Percentiles rank a stretch among this genome's conserved stretches.
Evolutionary conservation across 2,888 invertebrate genomes (phyloP).

Genomic region (Chalcis sispes): DNA sequence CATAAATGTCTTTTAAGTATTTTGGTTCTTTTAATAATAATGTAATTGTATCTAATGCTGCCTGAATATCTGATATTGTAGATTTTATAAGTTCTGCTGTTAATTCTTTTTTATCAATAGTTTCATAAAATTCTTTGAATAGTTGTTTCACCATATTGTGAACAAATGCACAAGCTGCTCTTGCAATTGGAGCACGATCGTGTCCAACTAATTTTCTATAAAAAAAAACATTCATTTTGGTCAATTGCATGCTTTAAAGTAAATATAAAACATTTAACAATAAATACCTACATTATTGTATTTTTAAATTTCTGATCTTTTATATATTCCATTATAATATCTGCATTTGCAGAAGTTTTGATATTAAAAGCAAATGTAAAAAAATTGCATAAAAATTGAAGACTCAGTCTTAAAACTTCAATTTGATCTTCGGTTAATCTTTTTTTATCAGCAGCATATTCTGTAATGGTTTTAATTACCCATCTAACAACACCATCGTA

Average conservation of each 20-base stretch:
- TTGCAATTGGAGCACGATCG: constrained; percentile 61
- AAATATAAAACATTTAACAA: not conserved
- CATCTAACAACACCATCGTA: constrained; percentile 66
- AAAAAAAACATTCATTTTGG: constrained; percentile 45
- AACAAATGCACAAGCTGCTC: constrained; percentile 67
- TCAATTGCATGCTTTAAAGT: not conserved
- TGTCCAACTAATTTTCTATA: constrained; percentile 62
- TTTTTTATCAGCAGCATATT: constrained; percentile 35
- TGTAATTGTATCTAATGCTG: constrained; percentile 66
- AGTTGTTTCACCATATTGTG: constrained; percentile 66
- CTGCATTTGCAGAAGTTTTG: constrained; percentile 44
- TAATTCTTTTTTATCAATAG: constrained; percentile 59
- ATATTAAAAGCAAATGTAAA: constrained; percentile 64
- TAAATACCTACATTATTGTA: constrained; percentile 65
- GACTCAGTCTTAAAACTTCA: constrained; percentile 65
- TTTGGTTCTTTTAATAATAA: constrained; percentile 61
- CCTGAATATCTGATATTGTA: constrained; percentile 62
- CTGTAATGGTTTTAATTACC: constrained; percentile 62
- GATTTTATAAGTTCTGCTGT: constrained; percentile 62
- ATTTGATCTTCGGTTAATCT: constrained; percentile 58
- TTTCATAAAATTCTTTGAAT: constrained; percentile 59
- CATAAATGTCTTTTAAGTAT: constrained; percentile 63
- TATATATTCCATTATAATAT: constrained; percentile 60
- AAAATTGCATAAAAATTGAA: constrained; percentile 72
- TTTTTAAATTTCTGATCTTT: constrained; percentile 61